phyloP scores from a whole-genome alignment of 2,113 vertebrate species.

The Neodontobutis hainanensis region DNA sequence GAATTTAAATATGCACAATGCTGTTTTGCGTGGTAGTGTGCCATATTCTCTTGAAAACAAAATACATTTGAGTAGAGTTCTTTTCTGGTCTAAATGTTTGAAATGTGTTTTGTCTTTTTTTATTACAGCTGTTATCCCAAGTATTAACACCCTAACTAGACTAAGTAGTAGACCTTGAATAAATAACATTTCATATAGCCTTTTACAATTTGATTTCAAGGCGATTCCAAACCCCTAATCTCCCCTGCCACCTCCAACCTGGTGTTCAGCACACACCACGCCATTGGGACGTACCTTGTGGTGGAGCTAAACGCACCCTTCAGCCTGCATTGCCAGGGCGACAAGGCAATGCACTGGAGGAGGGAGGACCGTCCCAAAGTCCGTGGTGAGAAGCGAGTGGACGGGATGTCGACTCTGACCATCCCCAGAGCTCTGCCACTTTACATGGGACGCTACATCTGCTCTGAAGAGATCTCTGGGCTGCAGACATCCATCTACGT shows the following conservation, averaged over 20 bases:
- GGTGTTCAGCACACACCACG: conserved; percentile 25
- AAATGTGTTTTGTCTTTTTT: no score
- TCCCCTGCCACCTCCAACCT: conserved; percentile 55
- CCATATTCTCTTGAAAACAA: no score
- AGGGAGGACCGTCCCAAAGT: conserved; percentile 60
- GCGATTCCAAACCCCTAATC: conserved; percentile 70
- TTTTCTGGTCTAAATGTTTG: no score
- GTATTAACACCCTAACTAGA: no score
- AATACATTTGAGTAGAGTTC: no score
- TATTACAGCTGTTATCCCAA: no score
- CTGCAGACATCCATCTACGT: conserved; percentile 84
- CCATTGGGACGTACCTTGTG: conserved; percentile 50
- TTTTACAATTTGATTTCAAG: conserved; percentile 38
- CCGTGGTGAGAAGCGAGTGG: conserved; percentile 38
- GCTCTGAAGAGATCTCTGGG: conserved; percentile 76
- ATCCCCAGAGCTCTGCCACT: conserved; percentile 47
- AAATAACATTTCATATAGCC: no score
- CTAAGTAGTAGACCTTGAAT: no score
- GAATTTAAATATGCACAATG: no score
- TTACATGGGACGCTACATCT: conserved; percentile 85
- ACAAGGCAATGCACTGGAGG: conserved; percentile 69
- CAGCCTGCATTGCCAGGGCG: conserved; percentile 69
- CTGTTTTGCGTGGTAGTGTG: no score
- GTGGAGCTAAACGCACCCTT: conserved; percentile 61
- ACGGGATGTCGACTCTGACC: conserved; percentile 43